Percentiles rank a stretch among this genome's conserved stretches.
These are phyloP conservation scores for Stigmatopora nigra DNA, from an alignment of 2,113 vertebrate genomes.

Conservation along the genomic window DNA sequence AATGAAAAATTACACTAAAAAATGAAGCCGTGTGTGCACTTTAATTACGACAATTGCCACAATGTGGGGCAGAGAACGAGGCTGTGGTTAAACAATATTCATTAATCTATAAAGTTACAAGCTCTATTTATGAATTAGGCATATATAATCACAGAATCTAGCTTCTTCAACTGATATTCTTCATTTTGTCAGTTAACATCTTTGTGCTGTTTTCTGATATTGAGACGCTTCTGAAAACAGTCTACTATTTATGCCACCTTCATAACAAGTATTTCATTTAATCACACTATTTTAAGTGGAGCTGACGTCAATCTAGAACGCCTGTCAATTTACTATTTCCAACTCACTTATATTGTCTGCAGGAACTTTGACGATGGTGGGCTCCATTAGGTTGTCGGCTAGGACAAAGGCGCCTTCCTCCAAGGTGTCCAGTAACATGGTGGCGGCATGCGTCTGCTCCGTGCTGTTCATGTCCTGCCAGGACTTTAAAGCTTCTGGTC, in stretches of 20 bases:
- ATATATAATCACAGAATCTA: slow-evolving; percentile 50
- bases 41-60: slow-evolving; percentile 19
- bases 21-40: slow-evolving; percentile 11
- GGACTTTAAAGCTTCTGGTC: slow-evolving; percentile 90
- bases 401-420: slow-evolving; percentile 98
- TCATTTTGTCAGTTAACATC: slow-evolving; percentile 69
- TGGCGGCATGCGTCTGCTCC: slow-evolving; percentile 93
- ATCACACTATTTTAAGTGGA: slow-evolving; percentile 31
- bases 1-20: slow-evolving; percentile 14
- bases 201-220: slow-evolving; percentile 50
- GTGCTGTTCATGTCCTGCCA: slow-evolving; percentile 98
- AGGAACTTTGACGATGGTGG: slow-evolving; percentile 92
- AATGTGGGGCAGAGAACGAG: slow-evolving; percentile 30
- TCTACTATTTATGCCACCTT: slow-evolving; percentile 43
- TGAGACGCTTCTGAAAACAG: slow-evolving; percentile 60
- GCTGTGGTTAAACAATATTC: slow-evolving; percentile 48
- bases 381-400: slow-evolving; percentile 95
- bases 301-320: slow-evolving; percentile 15
- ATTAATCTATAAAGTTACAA: slow-evolving; percentile 60
- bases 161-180: slow-evolving; percentile 60
- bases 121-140: slow-evolving; percentile 54
- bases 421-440: slow-evolving; percentile 93
- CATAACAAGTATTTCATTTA: slow-evolving; percentile 33
- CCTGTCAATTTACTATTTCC: slow-evolving; percentile 5
- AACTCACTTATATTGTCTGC: slow-evolving; percentile 95